Conservation (phyloP, 2,888 invertebrate species). For the Philereme vetulata region DNA sequence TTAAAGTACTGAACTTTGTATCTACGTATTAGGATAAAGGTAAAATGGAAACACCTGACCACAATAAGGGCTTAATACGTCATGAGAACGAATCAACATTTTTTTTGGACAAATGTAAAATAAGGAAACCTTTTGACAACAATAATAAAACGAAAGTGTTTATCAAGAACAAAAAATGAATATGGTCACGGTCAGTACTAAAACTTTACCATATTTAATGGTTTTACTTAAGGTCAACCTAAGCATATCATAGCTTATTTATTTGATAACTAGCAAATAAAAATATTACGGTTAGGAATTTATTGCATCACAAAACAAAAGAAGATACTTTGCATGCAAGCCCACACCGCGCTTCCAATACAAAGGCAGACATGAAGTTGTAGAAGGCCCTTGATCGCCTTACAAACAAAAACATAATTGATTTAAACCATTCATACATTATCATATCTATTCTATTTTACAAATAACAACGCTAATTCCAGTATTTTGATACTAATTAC, state of each 20-base stretch:
- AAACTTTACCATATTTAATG: too few species aligned
- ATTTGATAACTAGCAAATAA: constrained; percentile 21
- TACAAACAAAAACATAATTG: constrained; percentile 47
- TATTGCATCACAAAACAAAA: constrained; percentile 69
- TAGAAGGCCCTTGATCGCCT: constrained; percentile 63
- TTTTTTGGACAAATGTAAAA: too few species aligned
- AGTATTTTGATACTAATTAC: constrained; percentile 26
- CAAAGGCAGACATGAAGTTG: constrained; percentile 49
- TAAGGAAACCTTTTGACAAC: too few species aligned
- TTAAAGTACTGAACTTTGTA: background rate
- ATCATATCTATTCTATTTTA: constrained; percentile 28
- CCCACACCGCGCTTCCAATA: constrained; percentile 52
- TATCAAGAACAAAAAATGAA: too few species aligned
- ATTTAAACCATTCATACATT: constrained; percentile 35
- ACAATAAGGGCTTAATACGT: background rate
- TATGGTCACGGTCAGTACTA: too few species aligned
- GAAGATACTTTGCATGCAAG: constrained; percentile 62
- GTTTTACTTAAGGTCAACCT: too few species aligned
- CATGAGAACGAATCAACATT: background rate
- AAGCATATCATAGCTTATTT: too few species aligned
- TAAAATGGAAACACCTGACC: background rate
- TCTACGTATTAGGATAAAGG: background rate
- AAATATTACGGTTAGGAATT: constrained; percentile 55
- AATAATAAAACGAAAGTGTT: too few species aligned
- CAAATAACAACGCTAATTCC: constrained; percentile 10